These are phyloP conservation scores for Peromyscus leucopus DNA, from an alignment of 2,113 vertebrate species.

Conservation along the genomic window DNA sequence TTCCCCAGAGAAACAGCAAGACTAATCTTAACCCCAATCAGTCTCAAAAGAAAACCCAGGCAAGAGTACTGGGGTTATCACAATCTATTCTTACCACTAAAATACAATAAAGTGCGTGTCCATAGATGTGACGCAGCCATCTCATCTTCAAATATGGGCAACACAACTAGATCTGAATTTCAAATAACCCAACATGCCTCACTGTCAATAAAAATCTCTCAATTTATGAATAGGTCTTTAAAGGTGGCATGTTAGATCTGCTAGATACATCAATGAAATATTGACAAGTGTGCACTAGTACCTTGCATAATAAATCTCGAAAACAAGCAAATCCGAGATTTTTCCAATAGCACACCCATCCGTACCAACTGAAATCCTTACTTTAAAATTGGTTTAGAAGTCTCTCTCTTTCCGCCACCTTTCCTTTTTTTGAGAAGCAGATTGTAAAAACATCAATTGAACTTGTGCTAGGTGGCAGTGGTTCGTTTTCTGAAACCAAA, in stretches of 20 bases:
- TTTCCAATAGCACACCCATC: conserved; percentile 60
- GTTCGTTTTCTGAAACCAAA: conserved; percentile 51
- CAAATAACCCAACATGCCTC: conserved; percentile 50
- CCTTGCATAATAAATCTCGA: conserved; percentile 63
- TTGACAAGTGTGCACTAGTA: conserved; percentile 62
- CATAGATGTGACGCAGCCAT: conserved; percentile 2
- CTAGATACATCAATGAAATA: conserved; percentile 42
- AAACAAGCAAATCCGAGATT: conserved; percentile 64
- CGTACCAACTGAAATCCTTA: conserved; percentile 71
- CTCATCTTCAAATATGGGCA: conserved; percentile 69
- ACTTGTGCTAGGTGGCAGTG: conserved; percentile 55
- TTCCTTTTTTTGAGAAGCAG: conserved; percentile 47
- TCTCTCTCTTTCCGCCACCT: conserved; percentile 48
- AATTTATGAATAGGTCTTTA: conserved; percentile 65
- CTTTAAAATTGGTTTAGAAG: conserved; percentile 65
- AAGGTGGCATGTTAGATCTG: conserved; percentile 56
- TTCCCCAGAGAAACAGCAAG: conserved; percentile 55
- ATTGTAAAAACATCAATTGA: conserved; percentile 63
- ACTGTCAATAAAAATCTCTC: conserved; percentile 59
- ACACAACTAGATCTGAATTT: conserved; percentile 66
- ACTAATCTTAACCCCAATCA: conserved; percentile 50
- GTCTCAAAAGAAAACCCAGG: conserved; percentile 42
- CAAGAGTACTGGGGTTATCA: conserved; percentile 29
- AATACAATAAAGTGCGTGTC: conserved; percentile 71
- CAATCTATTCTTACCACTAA: conserved; percentile 60